A percentile compares a stretch with the other conserved stretches of the same genome.
phyloP scores from a whole-genome alignment of 2,888 invertebrate genomes.

The Tricholauxania praeusta region DNA sequence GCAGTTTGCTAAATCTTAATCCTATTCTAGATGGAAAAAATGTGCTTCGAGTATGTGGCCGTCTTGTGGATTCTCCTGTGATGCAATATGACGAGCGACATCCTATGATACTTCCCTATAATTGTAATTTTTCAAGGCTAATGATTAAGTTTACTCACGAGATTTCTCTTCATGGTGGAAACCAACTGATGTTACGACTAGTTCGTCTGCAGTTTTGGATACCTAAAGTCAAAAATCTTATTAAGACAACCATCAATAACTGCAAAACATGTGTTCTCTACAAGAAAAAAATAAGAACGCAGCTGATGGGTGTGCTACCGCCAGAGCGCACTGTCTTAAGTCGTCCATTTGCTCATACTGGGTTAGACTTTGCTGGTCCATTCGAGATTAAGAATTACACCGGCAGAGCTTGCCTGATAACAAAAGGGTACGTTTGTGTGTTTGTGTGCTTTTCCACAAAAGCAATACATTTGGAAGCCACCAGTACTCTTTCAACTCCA shows the following conservation, averaged over 20 bases:
- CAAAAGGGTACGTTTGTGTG: too few species aligned
- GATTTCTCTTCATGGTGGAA: neutral
- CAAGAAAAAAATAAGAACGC: too few species aligned
- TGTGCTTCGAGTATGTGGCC: conserved; percentile 8
- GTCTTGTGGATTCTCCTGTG: neutral
- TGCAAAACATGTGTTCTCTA: conserved; percentile 7
- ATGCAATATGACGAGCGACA: neutral
- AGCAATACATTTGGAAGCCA: too few species aligned
- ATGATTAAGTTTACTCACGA: neutral
- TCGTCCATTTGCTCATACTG: conserved; percentile 9
- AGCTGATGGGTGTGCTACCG: too few species aligned
- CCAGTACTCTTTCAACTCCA: too few species aligned
- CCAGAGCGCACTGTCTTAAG: neutral
- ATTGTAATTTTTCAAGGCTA: neutral
- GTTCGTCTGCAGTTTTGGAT: conserved; percentile 10
- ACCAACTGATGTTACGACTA: conserved; percentile 1
- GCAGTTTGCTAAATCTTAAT: conserved; percentile 15
- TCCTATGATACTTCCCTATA: neutral
- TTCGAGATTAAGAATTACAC: too few species aligned
- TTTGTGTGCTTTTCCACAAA: too few species aligned
- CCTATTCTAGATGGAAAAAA: conserved; percentile 9
- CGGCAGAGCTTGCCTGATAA: too few species aligned
- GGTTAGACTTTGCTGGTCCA: neutral
- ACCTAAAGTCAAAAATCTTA: neutral
- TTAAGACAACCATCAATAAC: conserved; percentile 1